Percentiles rank a stretch among this genome's conserved stretches.
Conservation (phyloP, 1,140 invertebrate genomes). For the Zaprionus ghesquierei region DNA sequence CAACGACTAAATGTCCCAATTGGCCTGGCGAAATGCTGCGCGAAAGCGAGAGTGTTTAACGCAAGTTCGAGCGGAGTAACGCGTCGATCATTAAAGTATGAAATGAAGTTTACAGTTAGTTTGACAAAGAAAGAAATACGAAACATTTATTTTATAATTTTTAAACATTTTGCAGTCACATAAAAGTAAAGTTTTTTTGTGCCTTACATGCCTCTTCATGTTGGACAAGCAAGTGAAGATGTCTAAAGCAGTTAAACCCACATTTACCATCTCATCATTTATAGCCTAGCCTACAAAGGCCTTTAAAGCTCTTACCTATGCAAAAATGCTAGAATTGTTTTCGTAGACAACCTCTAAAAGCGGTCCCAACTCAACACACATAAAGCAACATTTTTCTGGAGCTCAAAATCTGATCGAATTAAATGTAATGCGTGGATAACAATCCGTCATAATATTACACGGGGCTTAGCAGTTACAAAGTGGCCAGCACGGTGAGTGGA, state of each 20-base stretch:
- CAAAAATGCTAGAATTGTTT: not conserved
- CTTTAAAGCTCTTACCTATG: not conserved
- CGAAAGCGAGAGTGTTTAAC: slow-evolving; percentile 17
- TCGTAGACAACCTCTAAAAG: not conserved
- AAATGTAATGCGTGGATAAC: slow-evolving; percentile 56
- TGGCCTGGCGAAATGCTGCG: slow-evolving; percentile 22
- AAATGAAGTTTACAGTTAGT: not conserved
- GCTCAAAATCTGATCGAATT: slow-evolving; percentile 69
- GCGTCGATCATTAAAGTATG: not conserved
- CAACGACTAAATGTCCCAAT: slow-evolving; percentile 30
- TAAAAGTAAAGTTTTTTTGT: no score
- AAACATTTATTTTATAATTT: no score
- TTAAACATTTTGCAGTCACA: no score
- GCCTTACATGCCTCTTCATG: no score
- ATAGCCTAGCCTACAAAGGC: not conserved
- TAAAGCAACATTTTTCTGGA: slow-evolving; percentile 42
- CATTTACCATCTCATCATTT: no score
- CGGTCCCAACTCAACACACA: slow-evolving; percentile 1
- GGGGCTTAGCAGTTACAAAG: slow-evolving; percentile 38
- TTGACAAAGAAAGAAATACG: not conserved
- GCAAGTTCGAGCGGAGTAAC: not conserved
- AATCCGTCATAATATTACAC: slow-evolving; percentile 62
- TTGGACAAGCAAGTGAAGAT: no score
- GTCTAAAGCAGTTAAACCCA: no score
- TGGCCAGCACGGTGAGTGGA: not conserved